Conservation (phyloP, 2,888 invertebrate species). For the Cybosia mesomella region DNA sequence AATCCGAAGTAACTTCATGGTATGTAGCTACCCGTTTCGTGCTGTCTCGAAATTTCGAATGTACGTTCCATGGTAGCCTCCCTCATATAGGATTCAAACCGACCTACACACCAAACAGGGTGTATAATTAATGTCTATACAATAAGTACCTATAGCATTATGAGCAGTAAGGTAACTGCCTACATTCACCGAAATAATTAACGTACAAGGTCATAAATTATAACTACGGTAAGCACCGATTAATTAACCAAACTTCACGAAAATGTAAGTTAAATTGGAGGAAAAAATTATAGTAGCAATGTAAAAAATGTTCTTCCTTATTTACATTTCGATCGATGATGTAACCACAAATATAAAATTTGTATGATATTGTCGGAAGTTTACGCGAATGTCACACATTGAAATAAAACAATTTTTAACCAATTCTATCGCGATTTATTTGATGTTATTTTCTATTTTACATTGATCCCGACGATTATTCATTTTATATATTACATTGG, state of each 20-base stretch:
- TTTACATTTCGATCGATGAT: too few species aligned
- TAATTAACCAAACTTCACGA: background rate
- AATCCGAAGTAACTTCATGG: background rate
- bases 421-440: too few species aligned
- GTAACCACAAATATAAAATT: too few species aligned
- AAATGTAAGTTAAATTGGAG: background rate
- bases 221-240: background rate
- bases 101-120: background rate
- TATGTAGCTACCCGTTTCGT: background rate
- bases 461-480: too few species aligned
- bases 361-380: too few species aligned
- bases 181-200: background rate
- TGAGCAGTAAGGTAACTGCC: background rate
- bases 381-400: too few species aligned
- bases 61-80: background rate
- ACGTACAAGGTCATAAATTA: background rate
- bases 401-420: too few species aligned
- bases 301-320: too few species aligned
- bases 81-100: background rate
- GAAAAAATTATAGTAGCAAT: too few species aligned
- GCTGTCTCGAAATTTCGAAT: background rate
- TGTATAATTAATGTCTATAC: slow-evolving; percentile 4
- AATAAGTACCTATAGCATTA: background rate
- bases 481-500: too few species aligned
- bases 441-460: too few species aligned